Base-by-base conservation (phyloP, 2,888 invertebrate genomes). In the Hesperia comma region DNA sequence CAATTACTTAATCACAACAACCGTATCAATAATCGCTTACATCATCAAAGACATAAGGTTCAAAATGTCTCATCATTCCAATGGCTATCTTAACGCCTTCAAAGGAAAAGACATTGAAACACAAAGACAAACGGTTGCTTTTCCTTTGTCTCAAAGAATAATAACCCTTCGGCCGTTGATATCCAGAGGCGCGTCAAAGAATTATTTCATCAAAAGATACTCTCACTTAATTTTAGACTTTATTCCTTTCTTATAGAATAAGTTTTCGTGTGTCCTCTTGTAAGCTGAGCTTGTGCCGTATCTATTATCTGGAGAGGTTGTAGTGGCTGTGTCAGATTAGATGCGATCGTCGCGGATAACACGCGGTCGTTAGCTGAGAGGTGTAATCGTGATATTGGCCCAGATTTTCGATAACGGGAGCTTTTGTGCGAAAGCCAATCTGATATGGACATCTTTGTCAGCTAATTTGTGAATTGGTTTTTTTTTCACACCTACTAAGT, bases 241-340 rank as follows among this genome's bases (percentile, higher is more conserved):
- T 64, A 57, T 58, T 46, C 14, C 32, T 12, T n/a, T 37, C 6
- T 12, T 1, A 17, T 53, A 58, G 17, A 40, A 54, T 41, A 32
- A 43, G 21, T 43, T 66, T 66, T 58, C n/a, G 8, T 41, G 33
- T 43, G 64, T 12, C n/a, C 26, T n/a, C 21, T 41, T 54, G 33
- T 43, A 66, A 58, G 63, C 40, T 56, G 40, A 54, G 64, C 64
- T 57, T 69, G 70, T 69, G 70, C 69, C 68, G 62, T 56, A 70
- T 70, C 70, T 64, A 60, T 61, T 61, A 70, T 68, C 69, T 69
- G 14, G 33, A 54, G 68, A 66, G 64, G 58, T 10, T 32, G 43
- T 46, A 69, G 69, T 54, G 68, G 55, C 67, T 63, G 63, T 37
- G 61, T 40, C 62, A 51, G 70, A 70, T 69, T 57, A 43, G 61